Conservation (phyloP, 2,797 vertebrate species). For the Parauchenoglanis punctatus region DNA sequence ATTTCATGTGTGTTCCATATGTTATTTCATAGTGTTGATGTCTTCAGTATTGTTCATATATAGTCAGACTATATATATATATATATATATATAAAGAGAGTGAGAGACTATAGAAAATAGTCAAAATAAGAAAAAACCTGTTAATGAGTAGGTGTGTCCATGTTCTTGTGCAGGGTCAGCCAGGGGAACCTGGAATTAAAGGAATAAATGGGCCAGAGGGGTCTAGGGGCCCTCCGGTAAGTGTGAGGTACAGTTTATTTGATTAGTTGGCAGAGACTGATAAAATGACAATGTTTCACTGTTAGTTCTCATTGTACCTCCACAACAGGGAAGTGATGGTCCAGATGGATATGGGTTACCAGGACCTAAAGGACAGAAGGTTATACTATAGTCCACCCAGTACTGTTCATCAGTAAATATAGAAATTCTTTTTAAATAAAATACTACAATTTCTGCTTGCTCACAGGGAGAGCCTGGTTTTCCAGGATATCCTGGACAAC, state of each 20-base stretch:
- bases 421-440: background rate
- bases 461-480: slow-evolving; percentile 81
- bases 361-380: slow-evolving; percentile 81
- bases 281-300: background rate
- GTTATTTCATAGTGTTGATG: too few species aligned
- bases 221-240: slow-evolving; percentile 76
- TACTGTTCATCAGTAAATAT: background rate
- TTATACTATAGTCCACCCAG: slow-evolving; percentile 44
- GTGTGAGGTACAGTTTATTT: slow-evolving; percentile 30
- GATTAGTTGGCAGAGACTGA: background rate
- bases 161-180: slow-evolving; percentile 76
- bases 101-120: too few species aligned
- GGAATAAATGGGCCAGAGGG: slow-evolving; percentile 74
- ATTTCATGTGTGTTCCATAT: too few species aligned
- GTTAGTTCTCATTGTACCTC: slow-evolving; percentile 4
- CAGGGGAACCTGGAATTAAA: slow-evolving; percentile 74
- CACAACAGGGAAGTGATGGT: slow-evolving; percentile 79
- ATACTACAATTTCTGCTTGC: background rate
- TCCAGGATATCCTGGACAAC: slow-evolving; percentile 78
- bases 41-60: too few species aligned
- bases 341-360: slow-evolving; percentile 73
- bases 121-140: too few species aligned
- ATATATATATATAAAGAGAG: too few species aligned
- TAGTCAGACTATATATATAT: too few species aligned
- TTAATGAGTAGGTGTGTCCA: too few species aligned